phyloP scores from a whole-genome alignment of 2,797 vertebrate species.

The Florisuga fusca region DNA sequence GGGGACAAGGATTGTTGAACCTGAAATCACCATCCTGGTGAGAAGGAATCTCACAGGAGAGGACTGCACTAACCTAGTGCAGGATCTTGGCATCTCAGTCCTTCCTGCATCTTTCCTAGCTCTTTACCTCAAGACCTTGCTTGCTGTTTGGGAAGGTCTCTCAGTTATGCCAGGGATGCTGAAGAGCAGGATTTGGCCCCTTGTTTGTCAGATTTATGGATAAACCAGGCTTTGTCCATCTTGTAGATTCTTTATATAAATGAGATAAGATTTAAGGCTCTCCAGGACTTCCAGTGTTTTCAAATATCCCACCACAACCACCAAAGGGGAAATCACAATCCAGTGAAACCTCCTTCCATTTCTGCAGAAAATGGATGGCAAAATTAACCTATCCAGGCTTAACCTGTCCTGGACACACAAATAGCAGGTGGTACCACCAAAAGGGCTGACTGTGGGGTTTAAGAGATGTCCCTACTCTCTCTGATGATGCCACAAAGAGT shows the following conservation, averaged over 20 bases:
- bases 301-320: neutral
- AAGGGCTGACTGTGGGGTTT: neutral
- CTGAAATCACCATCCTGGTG: neutral
- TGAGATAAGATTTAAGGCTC: neutral
- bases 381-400: neutral
- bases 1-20: neutral
- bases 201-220: neutral
- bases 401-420: fast-evolving
- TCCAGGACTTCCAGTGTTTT: neutral
- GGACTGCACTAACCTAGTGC: fast-evolving
- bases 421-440: neutral
- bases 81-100: neutral
- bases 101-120: neutral
- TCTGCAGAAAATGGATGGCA: neutral
- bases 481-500: neutral
- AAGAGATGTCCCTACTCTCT: fast-evolving
- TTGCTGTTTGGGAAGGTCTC: neutral
- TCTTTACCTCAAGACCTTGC: fast-evolving
- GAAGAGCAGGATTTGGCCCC: neutral
- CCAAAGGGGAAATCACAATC: neutral
- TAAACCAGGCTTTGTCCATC: neutral
- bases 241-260: neutral
- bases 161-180: neutral
- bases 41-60: neutral
- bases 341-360: neutral